These are phyloP conservation scores for Platyscapa corneri DNA, from an alignment of 1,140 invertebrate species.

Conservation along the genomic window DNA sequence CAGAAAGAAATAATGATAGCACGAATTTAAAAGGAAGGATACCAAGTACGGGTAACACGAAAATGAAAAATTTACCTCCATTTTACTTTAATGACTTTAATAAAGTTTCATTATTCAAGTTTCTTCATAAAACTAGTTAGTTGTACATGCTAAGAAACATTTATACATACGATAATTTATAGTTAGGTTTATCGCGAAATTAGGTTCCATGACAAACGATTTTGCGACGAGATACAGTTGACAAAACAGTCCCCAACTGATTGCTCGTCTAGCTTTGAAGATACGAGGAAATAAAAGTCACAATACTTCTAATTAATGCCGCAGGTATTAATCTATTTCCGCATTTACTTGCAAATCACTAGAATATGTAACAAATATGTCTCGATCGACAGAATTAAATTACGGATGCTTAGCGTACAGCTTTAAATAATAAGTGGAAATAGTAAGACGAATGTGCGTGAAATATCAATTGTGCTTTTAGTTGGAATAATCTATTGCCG, in stretches of 20 bases:
- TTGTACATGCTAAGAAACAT: not conserved
- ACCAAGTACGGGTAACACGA: not conserved
- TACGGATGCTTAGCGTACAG: not conserved
- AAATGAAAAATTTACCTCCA: conserved; percentile 9
- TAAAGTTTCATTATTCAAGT: not conserved
- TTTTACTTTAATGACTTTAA: conserved; percentile 17
- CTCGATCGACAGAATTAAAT: not conserved
- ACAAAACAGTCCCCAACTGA: not conserved
- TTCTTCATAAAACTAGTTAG: not conserved
- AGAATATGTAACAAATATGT: not conserved
- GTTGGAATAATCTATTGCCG: too few species aligned
- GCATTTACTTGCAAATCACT: too few species aligned
- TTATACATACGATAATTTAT: not conserved
- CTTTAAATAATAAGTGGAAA: not conserved
- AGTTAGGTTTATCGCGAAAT: not conserved
- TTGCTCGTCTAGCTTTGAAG: not conserved
- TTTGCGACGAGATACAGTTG: not conserved
- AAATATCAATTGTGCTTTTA: too few species aligned
- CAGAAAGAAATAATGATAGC: not conserved
- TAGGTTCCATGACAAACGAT: not conserved
- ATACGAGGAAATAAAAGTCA: not conserved
- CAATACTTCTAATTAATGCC: too few species aligned
- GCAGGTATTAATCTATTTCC: not conserved
- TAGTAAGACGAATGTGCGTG: too few species aligned
- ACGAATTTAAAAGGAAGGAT: not conserved